Evolutionary conservation across 2,888 invertebrate genomes (phyloP), one percentile per base, ranked within the genome.

Genomic region (Aporophyla nigra): DNA sequence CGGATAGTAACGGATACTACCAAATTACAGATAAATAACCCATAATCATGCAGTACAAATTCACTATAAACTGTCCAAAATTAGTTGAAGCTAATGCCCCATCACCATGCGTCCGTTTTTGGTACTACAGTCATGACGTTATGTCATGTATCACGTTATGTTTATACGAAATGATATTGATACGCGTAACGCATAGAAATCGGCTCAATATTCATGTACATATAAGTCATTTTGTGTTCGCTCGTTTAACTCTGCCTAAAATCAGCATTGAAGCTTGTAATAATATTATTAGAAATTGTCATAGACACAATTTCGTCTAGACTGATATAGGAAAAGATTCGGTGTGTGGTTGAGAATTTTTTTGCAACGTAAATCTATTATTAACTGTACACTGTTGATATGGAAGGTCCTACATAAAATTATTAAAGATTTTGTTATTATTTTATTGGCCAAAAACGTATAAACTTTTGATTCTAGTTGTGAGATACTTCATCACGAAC

Each of bases 251-350:
- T 74, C 79, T 82, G 74, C 75, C 80, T 84, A 74, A 90, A 85
- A 82, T 82, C 83, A 86, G 69, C 86, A 80, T 82, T 85, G 76
- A 80, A 76, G 74, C 78, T 86, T 58, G 69, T 80, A 76, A 85
- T 90, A 85, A 87, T 87, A 88, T 89, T 87, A 85, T 87, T 79
- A 78, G 78, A 77, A 84, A 76, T 74, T 76, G 76, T 84, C 84
- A 79, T 16, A 76, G 62, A 74, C 66, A 75, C 80, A 71, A 65
- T 80, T 84, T 77, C 59, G 86, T 86, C 84, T 86, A 80, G 51
- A 75, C 54, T 10, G 33, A 1, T 5, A 46, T 24, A 24, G 24
- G 21, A 46, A 24, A 49, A 24, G 43, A 33, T 24, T 46, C n/a
- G 16, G 24, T 27, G n/a, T 59, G n/a, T 56, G 19, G 14, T 58